Percentiles rank a stretch among this genome's conserved stretches.
phyloP scores from a whole-genome alignment of 2,113 vertebrate genomes.

The Haemorhous mexicanus region DNA sequence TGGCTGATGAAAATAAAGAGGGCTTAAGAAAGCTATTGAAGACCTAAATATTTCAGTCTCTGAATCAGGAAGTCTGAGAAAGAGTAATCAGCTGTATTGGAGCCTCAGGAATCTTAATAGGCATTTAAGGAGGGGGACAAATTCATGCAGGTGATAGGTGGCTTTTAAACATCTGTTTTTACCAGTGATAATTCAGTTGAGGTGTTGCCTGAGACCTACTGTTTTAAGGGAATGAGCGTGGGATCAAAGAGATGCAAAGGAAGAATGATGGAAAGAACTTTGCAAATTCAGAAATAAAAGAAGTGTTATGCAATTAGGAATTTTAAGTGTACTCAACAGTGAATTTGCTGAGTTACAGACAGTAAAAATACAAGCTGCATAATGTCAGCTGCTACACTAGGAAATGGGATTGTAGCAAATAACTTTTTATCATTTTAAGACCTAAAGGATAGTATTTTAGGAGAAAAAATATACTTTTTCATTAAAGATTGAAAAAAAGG shows the following conservation, averaged over 20 bases:
- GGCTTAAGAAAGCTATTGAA: conserved; percentile 41
- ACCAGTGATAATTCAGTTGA: neutral
- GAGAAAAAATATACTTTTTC: neutral
- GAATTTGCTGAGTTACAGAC: neutral
- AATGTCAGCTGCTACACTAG: neutral
- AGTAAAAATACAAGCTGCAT: neutral
- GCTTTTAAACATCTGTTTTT: neutral
- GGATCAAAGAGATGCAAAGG: neutral
- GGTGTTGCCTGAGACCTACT: neutral
- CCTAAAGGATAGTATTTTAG: neutral
- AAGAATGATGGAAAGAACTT: neutral
- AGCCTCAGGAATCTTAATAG: neutral
- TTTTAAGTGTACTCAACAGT: neutral
- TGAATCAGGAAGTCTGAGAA: conserved; percentile 20
- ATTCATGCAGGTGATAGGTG: neutral
- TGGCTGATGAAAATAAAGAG: conserved; percentile 14
- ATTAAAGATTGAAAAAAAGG: neutral
- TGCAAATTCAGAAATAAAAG: neutral
- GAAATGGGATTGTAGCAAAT: neutral
- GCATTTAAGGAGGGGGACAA: neutral
- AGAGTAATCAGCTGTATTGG: neutral
- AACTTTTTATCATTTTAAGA: neutral
- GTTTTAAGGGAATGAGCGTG: neutral
- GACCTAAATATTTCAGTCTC: conserved; percentile 42
- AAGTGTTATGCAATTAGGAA: neutral